These are phyloP conservation scores for Prionailurus bengalensis DNA, from an alignment of 2,113 vertebrate genomes.

Conservation along the genomic window DNA sequence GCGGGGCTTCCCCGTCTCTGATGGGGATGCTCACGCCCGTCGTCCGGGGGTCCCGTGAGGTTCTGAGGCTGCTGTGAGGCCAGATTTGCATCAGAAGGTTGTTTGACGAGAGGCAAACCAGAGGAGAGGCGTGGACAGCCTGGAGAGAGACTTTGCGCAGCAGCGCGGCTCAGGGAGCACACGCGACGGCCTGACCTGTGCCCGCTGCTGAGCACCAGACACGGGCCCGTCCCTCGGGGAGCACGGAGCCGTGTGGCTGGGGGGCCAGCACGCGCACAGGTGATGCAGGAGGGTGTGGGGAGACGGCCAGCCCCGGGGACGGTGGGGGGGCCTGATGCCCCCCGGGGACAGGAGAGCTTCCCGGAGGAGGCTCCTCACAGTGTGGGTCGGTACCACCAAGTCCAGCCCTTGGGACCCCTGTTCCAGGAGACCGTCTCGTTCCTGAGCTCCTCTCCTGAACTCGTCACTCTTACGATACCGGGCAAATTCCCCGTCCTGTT, in stretches of 20 bases:
- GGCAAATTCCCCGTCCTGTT: neutral
- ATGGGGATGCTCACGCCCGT: neutral
- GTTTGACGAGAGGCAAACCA: neutral
- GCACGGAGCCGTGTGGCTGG: neutral
- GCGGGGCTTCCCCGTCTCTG: neutral
- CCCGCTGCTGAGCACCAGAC: too few species aligned
- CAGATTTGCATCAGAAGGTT: neutral
- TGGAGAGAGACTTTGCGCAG: neutral
- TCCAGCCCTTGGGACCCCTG: neutral
- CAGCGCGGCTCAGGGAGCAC: neutral
- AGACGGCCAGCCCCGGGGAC: neutral
- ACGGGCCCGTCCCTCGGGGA: neutral
- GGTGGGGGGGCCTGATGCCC: neutral
- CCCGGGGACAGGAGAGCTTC: neutral
- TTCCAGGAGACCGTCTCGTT: neutral
- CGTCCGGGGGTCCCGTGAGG: neutral
- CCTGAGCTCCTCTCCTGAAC: neutral
- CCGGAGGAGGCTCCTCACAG: neutral
- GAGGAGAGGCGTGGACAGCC: neutral
- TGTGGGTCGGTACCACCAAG: neutral
- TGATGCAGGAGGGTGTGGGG: neutral
- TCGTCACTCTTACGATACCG: neutral
- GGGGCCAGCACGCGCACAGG: neutral
- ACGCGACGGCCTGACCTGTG: rapidly evolving
- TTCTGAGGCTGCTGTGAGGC: neutral